Percentiles rank a stretch among this genome's conserved stretches.
Conservation (phyloP, 2,113 vertebrate species). For the Sprattus sprattus region DNA sequence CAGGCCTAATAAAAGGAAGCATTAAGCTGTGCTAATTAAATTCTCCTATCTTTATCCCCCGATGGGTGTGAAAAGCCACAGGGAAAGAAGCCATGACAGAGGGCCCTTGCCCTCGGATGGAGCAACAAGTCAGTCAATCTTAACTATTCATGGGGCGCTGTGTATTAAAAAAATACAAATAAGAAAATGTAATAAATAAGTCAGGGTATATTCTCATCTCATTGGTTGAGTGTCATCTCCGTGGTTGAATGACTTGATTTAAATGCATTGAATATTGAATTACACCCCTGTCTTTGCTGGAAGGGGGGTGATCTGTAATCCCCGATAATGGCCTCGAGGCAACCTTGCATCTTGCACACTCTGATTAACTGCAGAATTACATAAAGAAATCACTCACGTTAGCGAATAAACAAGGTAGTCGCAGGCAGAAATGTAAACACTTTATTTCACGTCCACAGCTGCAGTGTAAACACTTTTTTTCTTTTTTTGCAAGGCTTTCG, state of each 20-base stretch:
- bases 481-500: not conserved
- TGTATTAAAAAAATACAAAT: slow-evolving; percentile 29
- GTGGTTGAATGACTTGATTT: slow-evolving; percentile 56
- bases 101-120: slow-evolving; percentile 10
- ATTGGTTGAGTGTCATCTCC: slow-evolving; percentile 36
- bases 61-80: slow-evolving; percentile 7
- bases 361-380: slow-evolving; percentile 62
- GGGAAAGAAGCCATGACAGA: slow-evolving; percentile 34
- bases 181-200: slow-evolving; percentile 24
- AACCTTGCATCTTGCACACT: slow-evolving; percentile 37
- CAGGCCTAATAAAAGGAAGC: slow-evolving; percentile 47
- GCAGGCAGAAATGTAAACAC: slow-evolving; percentile 32
- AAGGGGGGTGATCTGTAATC: slow-evolving; percentile 60
- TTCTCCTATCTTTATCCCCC: slow-evolving; percentile 46
- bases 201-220: not conserved
- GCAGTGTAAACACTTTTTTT: not conserved
- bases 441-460: slow-evolving; percentile 9
- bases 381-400: slow-evolving; percentile 35
- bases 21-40: slow-evolving; percentile 53
- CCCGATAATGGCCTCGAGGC: slow-evolving; percentile 48
- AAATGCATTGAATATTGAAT: slow-evolving; percentile 61
- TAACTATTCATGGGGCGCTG: slow-evolving; percentile 30
- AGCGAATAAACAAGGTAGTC: slow-evolving; percentile 31
- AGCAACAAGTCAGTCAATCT: slow-evolving; percentile 12
- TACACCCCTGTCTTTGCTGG: slow-evolving; percentile 47